Evolutionary conservation across 2,888 invertebrate species (phyloP).

Genomic region (Anaspis maculata): DNA sequence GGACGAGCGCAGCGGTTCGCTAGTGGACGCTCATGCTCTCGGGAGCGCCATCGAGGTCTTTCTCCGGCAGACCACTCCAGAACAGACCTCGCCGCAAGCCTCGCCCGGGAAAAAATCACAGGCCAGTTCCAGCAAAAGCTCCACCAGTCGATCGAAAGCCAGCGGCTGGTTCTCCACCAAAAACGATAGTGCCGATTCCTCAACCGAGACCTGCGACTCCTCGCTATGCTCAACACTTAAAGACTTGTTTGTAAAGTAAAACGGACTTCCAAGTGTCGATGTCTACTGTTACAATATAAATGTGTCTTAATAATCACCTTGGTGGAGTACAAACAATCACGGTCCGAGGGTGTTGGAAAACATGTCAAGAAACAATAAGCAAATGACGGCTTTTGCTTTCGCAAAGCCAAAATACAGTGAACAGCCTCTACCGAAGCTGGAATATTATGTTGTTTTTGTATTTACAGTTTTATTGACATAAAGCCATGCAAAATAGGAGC

Average conservation of each 20-base stretch:
- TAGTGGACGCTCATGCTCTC: slow-evolving; percentile 70
- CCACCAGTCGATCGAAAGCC: slow-evolving; percentile 22
- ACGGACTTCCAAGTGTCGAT: slow-evolving; percentile 1
- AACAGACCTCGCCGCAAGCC: slow-evolving; percentile 22
- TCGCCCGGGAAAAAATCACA: slow-evolving; percentile 8
- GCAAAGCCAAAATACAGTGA: no score
- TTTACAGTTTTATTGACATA: no score
- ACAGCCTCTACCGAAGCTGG: no score
- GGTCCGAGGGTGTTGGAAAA: background rate
- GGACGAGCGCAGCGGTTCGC: slow-evolving; percentile 69
- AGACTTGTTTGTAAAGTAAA: slow-evolving; percentile 75
- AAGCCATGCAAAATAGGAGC: no score
- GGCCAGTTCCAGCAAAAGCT: slow-evolving; percentile 16
- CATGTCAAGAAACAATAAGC: no score
- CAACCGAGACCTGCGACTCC: slow-evolving; percentile 66
- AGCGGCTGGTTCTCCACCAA: slow-evolving; percentile 56
- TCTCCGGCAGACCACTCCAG: slow-evolving; percentile 53
- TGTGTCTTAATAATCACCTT: slow-evolving; percentile 30
- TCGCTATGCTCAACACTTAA: slow-evolving; percentile 76
- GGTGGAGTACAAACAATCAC: slow-evolving; percentile 29
- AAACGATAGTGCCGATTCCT: slow-evolving; percentile 59
- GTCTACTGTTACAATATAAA: slow-evolving; percentile 33
- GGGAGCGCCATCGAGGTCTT: slow-evolving; percentile 82
- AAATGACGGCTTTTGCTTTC: no score
- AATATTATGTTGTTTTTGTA: no score